phyloP scores from a whole-genome alignment of 2,888 invertebrate genomes.

The Leptarthrus brevirostris region DNA sequence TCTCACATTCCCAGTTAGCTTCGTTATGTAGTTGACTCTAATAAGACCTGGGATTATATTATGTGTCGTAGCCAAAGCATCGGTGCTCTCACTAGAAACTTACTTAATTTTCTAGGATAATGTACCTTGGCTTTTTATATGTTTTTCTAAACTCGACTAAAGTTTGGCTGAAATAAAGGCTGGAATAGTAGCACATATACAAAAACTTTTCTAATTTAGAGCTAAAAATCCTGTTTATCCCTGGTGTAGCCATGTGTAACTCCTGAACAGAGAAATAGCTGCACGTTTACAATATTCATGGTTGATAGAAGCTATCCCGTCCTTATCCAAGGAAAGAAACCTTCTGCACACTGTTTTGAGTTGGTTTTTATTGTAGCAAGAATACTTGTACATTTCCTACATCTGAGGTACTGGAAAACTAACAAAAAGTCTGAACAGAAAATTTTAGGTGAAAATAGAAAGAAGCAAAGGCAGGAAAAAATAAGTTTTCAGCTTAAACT shows the following conservation, averaged over 20 bases:
- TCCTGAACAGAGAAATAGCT: background rate
- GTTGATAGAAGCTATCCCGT: slow-evolving; percentile 11
- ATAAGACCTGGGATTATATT: slow-evolving; percentile 10
- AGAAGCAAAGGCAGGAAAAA: background rate
- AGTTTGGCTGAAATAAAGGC: slow-evolving; percentile 29
- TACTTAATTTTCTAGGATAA: slow-evolving; percentile 24
- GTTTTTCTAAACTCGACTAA: slow-evolving; percentile 18
- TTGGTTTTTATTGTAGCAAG: slow-evolving; percentile 26
- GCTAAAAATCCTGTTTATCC: slow-evolving; percentile 37
- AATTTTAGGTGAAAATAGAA: slow-evolving; percentile 7
- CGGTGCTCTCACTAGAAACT: slow-evolving; percentile 2
- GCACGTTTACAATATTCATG: slow-evolving; percentile 20
- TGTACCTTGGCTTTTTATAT: slow-evolving; percentile 4
- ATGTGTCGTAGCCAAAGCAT: background rate
- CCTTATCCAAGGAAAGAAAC: slow-evolving; percentile 1
- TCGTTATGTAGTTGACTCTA: background rate
- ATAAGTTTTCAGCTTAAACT: slow-evolving; percentile 12
- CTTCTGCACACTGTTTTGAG: slow-evolving; percentile 21
- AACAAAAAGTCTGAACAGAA: background rate
- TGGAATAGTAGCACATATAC: slow-evolving; percentile 12
- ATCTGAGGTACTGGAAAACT: background rate
- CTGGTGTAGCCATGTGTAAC: background rate
- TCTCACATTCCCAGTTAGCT: background rate
- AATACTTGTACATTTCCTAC: slow-evolving; percentile 35
- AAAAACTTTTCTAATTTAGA: slow-evolving; percentile 47